Conservation (phyloP, 2,888 invertebrate species). For the Acronicta psi region DNA sequence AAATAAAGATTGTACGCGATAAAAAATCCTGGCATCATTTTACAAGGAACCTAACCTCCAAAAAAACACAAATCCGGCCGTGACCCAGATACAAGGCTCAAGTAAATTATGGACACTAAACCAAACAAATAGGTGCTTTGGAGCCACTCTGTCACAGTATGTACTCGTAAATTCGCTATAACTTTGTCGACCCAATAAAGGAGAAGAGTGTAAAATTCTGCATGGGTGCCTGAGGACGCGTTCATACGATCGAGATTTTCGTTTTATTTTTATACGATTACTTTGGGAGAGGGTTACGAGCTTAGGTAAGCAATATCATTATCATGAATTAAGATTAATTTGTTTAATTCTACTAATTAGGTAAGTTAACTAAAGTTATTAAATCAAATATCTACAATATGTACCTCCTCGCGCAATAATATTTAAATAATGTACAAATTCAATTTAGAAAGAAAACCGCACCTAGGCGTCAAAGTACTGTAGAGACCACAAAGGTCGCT, state of each 20-base stretch:
- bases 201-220: constrained; percentile 58
- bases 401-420: too few species aligned
- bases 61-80: constrained; percentile 42
- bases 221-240: constrained; percentile 33
- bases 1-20: background rate
- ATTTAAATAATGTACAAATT: too few species aligned
- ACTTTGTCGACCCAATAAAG: constrained; percentile 62
- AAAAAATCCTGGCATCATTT: constrained; percentile 22
- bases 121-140: constrained; percentile 74
- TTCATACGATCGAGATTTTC: constrained; percentile 13
- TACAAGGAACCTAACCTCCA: constrained; percentile 28
- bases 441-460: too few species aligned
- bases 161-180: constrained; percentile 69
- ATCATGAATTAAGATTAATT: too few species aligned
- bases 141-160: constrained; percentile 70
- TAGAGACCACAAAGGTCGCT: too few species aligned
- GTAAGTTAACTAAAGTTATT: too few species aligned
- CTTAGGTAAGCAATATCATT: background rate
- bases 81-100: constrained; percentile 67
- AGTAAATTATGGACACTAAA: constrained; percentile 77
- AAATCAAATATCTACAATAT: too few species aligned
- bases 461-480: too few species aligned
- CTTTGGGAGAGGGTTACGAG: background rate
- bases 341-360: too few species aligned
- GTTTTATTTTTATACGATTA: constrained; percentile 23